Base-by-base conservation (phyloP, 2,797 vertebrate species). In the Dermochelys coriacea region DNA sequence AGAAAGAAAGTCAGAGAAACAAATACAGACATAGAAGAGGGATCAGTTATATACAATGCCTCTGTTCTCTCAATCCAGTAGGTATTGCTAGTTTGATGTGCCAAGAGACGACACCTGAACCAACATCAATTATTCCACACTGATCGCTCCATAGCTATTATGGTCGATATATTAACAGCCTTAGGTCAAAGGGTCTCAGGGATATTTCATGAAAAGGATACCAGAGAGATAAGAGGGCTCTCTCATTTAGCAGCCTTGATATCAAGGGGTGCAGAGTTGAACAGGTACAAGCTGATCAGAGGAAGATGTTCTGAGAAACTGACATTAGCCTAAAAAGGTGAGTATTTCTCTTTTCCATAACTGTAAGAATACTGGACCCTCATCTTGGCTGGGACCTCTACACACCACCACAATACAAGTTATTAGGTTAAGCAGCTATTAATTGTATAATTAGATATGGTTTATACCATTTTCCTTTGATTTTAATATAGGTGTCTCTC, bases 401-500 rank as follows among this genome's bases (percentile, higher is more conserved):
- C 4, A 9, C 34, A n/a, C 16, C 3, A 80, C 0, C 0, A 31
- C 3, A 81, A 5, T 2, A 2, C 29, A 80, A 89, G 5, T 50
- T 83, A 57, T 45, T 71, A 82, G 27, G 11, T 37, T 64, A 50
- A 91, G 34, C 12, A 91, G 41, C n/a, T 80, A 12, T 52, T 91
- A 21, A 34, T 0, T 83, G 34, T 75, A 74, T 68, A 3, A 18
- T 75, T 91, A 49, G 4, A 23, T 64, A 3, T 77, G 6, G 41
- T 29, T 77, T 29, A 77, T 31, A 31, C 14, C 27, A 75, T 75
- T 75, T 75, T 77, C 25, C 41, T 27, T 49, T 49, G 6, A 49
- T 77, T 77, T 49, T 45, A 47, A 8, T 47, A 45, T 14, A 16
- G 12, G 12, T 77, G 77, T 77, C 27, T 49, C n/a, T 47, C 25